Evolutionary conservation across 2,113 vertebrate species (phyloP), one percentile per base, ranked within the genome.

Genomic region (Nothobranchius kuhntae): DNA sequence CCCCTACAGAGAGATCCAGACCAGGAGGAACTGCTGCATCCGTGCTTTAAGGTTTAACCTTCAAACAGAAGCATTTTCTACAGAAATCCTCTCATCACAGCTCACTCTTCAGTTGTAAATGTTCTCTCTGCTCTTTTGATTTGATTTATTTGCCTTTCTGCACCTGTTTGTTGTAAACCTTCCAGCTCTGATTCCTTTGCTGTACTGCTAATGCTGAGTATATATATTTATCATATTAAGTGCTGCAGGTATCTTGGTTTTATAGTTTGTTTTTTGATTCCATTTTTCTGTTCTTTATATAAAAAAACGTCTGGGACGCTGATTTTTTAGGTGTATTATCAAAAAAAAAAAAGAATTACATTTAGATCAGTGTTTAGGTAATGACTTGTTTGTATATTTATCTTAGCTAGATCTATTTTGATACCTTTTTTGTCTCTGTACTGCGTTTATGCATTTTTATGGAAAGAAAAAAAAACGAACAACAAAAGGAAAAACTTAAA

Each of bases 331-430:
- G 85, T 93, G 92, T 93, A 91, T 91, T 94, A 93, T 92, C 92
- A 81, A 83, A 90, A 81, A 91, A 89, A 88, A 24, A 84, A 78
- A 89, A 88, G 30, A 84, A 86, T 81, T 89, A 89, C 89, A 89
- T 89, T 92, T 93, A 93, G 91, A 91, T 92, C 91, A 91, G 92
- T 93, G 92, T 93, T 94, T 92, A 93, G 92, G 89, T 93, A 92
- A 92, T 89, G 92, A 88, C 91, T 92, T 40, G 93, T 94, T 94
- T 94, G 93, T 94, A 94, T 94, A 94, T 94, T 94, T 94, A 94
- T 94, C 93, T 94, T 94, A 94, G 93, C 91, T 94, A 94, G 93
- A 89, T 93, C 92, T 93, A 92, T 94, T 94, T 94, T 94, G 93
- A 94, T 94, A 94, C 93, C 93, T 93, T 88, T 87, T 93, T 92